Conservation (phyloP, 2,113 vertebrate species). For the Seriola quinqueradiata region DNA sequence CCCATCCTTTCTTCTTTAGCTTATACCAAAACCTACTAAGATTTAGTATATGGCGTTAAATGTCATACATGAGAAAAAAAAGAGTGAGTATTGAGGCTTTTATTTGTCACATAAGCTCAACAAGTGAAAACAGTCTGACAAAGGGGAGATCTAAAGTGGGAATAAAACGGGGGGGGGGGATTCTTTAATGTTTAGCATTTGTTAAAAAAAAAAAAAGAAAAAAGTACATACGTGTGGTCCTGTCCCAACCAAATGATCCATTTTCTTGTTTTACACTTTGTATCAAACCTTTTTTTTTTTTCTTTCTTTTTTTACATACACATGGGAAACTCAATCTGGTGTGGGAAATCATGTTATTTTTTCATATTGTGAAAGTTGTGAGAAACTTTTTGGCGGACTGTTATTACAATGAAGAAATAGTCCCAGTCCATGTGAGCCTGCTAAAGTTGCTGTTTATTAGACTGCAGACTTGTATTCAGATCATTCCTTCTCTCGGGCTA, state of each 20-base stretch:
- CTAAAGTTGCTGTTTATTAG: constrained; percentile 63
- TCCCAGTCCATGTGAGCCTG: constrained; percentile 42
- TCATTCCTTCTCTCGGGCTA: constrained; percentile 70
- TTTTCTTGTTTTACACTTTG: neutral
- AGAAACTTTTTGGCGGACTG: constrained; percentile 23
- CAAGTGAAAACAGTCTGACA: neutral
- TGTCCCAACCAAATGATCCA: neutral
- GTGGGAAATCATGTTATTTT: neutral
- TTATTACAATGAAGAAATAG: constrained; percentile 39
- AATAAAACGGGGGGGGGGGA: no score
- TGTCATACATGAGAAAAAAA: neutral
- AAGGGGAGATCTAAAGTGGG: neutral
- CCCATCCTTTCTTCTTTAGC: constrained; percentile 39
- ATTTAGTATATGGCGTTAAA: neutral
- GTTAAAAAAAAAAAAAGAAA: neutral
- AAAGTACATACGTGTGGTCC: neutral
- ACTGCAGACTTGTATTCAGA: constrained; percentile 67
- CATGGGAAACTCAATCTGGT: neutral
- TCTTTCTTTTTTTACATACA: no score
- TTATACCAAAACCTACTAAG: constrained; percentile 12
- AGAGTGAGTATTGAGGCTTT: neutral
- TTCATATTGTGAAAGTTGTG: neutral
- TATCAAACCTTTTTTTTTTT: neutral
- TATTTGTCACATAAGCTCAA: neutral
- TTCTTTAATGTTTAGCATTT: neutral